Evolutionary conservation across 2,888 invertebrate genomes (phyloP), one percentile per base, ranked within the genome.

Genomic region (Drosophila macrospina): DNA sequence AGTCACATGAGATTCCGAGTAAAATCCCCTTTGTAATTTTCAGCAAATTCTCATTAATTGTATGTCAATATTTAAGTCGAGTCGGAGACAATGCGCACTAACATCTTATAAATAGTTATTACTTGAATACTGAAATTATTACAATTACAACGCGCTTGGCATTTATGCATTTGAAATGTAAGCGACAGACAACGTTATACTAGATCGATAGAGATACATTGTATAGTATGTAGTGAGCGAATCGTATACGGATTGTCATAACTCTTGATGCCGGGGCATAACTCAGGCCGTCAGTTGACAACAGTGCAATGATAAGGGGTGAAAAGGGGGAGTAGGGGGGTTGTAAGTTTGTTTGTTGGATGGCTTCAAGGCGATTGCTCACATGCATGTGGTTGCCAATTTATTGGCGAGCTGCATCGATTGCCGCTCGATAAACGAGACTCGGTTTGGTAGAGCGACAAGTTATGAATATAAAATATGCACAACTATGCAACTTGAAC

Each of bases 391-490:
- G 75, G 70, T 69, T 70, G 86, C 74, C 88, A 82, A 85, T 89
- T 85, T 89, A 85, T 85, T 81, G 85, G 87, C 84, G 62, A 71
- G 83, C 66, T 85, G 88, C 86, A 87, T 85, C 84, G 84, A 89
- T 89, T 68, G 89, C 59, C 54, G 79, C 70, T 89, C 82, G 84
- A 84, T 84, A 84, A 81, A 84, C 82, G 64, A 56, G 63, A 65
- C 74, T 61, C 52, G 57, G 41, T 52, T 68, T 54, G 51, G 59
- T 34, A 2, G n/a, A 80, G 72, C 86, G 88, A 86, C 89, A 89
- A 86, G 86, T 86, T 86, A 86, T 86, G 86, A 86, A 86, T 86
- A 89, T 88, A 86, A 86, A 86, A 86, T 88, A 89, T 89, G 77
- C 89, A 84, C 89, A 86, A 88, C 88, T 89, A 78, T 83, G 74